phyloP scores from a whole-genome alignment of 2,113 vertebrate genomes.

The Hypomesus transpacificus region DNA sequence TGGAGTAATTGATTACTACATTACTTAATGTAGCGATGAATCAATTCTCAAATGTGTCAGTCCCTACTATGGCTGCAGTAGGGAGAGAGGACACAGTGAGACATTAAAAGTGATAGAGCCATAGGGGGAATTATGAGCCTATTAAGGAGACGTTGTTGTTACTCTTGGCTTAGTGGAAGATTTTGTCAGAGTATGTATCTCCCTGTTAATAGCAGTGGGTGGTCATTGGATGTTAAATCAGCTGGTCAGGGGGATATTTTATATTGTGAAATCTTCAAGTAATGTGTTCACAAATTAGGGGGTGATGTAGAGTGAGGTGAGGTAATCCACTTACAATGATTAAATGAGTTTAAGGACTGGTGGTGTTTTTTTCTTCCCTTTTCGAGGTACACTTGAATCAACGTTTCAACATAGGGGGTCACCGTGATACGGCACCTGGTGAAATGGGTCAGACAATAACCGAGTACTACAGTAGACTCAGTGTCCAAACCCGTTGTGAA shows the following conservation, averaged over 20 bases:
- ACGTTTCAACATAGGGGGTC: too few relatives aligned
- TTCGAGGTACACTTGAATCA: too few relatives aligned
- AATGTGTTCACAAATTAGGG: slow-evolving; percentile 42
- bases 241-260: slow-evolving; percentile 36
- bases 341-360: slow-evolving; percentile 41
- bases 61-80: slow-evolving; percentile 39
- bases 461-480: too few relatives aligned
- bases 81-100: slow-evolving; percentile 37
- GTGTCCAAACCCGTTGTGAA: too few relatives aligned
- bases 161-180: slow-evolving; percentile 50
- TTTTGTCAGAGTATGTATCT: slow-evolving; percentile 43
- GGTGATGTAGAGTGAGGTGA: slow-evolving; percentile 62
- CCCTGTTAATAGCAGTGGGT: slow-evolving; percentile 44
- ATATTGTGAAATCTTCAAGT: slow-evolving; percentile 49
- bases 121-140: slow-evolving; percentile 59
- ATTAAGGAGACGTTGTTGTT: slow-evolving; percentile 53
- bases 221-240: slow-evolving; percentile 45
- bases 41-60: slow-evolving; percentile 67
- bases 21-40: slow-evolving; percentile 73
- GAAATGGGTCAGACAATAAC: too few relatives aligned
- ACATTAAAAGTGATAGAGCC: slow-evolving; percentile 59
- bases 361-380: too few relatives aligned
- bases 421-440: too few relatives aligned
- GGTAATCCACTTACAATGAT: slow-evolving; percentile 66
- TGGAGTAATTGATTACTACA: slow-evolving; percentile 69